Percentiles rank a stretch among this genome's conserved stretches.
phyloP scores from a whole-genome alignment of 2,113 vertebrate species.

The human region DNA sequence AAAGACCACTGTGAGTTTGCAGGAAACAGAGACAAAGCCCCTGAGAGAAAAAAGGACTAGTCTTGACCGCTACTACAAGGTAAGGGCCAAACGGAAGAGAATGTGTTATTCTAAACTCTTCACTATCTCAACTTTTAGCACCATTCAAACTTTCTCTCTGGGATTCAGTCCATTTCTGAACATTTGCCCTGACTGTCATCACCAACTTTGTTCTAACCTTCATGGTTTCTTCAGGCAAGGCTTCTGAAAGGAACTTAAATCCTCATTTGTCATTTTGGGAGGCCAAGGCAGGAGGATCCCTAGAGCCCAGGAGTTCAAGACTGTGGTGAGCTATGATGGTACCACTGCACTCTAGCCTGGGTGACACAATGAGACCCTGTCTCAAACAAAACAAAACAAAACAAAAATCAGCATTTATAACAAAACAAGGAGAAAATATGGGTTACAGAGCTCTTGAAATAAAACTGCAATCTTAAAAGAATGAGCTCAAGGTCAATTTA shows the following conservation, averaged over 20 bases:
- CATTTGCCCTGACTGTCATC: neutral
- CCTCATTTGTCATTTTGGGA: neutral
- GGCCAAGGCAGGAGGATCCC: too few relatives aligned
- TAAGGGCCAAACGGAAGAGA: neutral
- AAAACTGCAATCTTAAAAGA: neutral
- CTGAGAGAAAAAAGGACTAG: neutral
- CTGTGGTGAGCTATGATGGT: too few relatives aligned
- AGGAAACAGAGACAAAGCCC: neutral
- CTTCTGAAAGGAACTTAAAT: neutral
- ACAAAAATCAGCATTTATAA: neutral
- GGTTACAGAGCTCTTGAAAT: neutral
- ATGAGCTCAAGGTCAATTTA: neutral
- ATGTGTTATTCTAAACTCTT: neutral
- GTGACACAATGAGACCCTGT: too few relatives aligned
- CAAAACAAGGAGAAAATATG: neutral
- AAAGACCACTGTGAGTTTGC: neutral
- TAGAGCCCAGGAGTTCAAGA: too few relatives aligned
- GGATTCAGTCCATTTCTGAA: neutral
- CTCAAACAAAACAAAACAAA: too few relatives aligned
- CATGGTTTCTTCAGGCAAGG: neutral
- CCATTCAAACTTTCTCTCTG: neutral
- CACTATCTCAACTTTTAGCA: neutral
- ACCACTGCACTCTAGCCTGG: too few relatives aligned
- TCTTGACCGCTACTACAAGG: rapidly evolving
- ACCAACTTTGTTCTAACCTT: neutral